Evolutionary conservation across 2,888 invertebrate species (phyloP).

Genomic region (Zeuzera pyrina): DNA sequence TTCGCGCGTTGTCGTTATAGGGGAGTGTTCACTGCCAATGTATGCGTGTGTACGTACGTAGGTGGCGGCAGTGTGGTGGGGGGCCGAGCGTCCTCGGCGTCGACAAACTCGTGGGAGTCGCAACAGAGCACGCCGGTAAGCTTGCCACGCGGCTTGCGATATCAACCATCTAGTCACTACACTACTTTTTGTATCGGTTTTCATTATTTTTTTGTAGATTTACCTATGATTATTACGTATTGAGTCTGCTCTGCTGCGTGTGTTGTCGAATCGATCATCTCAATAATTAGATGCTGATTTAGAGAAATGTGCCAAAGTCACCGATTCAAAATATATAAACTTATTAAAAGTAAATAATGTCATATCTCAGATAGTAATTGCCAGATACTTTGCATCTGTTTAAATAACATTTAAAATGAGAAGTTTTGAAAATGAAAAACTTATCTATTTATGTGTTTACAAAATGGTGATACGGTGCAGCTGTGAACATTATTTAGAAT

Average conservation of each 20-base stretch:
- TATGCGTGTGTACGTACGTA: constrained; percentile 63
- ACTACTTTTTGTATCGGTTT: constrained; percentile 57
- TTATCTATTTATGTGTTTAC: not conserved
- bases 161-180: constrained; percentile 43
- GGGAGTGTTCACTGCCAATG: constrained; percentile 1
- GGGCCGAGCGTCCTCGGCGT: too few species aligned
- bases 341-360: too few species aligned
- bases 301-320: constrained; percentile 53
- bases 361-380: too few species aligned
- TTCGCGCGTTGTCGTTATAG: too few species aligned
- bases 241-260: constrained; percentile 70
- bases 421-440: not conserved
- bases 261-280: constrained; percentile 62
- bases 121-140: constrained; percentile 64
- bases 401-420: too few species aligned
- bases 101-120: constrained; percentile 58
- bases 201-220: constrained; percentile 62
- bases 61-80: constrained; percentile 63
- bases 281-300: constrained; percentile 58
- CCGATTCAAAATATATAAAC: too few species aligned
- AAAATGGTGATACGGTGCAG: too few species aligned
- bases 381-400: too few species aligned
- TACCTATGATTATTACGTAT: constrained; percentile 57
- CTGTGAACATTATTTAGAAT: too few species aligned
- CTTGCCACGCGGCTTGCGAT: constrained; percentile 37